These are phyloP conservation scores for Blastomussa wellsi DNA, from an alignment of 92 coral and sea anemone genomes.

Conservation along the genomic window DNA sequence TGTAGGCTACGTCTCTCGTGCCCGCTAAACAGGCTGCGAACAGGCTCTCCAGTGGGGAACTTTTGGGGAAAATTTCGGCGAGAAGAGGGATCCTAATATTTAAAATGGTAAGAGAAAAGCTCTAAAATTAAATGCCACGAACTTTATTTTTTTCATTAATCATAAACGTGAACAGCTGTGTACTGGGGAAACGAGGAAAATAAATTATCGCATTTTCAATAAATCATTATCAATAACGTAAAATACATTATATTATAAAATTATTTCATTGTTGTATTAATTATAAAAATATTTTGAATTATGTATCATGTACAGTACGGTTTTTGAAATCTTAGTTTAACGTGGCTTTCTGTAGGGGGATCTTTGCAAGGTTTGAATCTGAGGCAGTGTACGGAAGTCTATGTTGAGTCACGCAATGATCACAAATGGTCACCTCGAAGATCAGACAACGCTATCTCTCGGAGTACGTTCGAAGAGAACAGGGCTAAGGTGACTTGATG, in stretches of 20 bases:
- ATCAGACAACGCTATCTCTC: too few relatives aligned
- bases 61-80: too few relatives aligned
- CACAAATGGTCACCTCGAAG: background rate
- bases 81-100: background rate
- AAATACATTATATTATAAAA: background rate
- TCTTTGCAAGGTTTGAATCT: too few relatives aligned
- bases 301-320: too few relatives aligned
- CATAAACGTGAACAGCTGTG: background rate
- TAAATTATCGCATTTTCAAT: background rate
- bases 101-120: background rate
- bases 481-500: too few relatives aligned
- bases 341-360: too few relatives aligned
- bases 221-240: background rate
- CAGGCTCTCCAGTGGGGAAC: too few relatives aligned
- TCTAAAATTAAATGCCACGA: background rate
- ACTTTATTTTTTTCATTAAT: too few relatives aligned
- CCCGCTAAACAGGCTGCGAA: too few relatives aligned
- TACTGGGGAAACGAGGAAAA: background rate
- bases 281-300: background rate
- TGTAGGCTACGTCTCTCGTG: too few relatives aligned
- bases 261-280: background rate
- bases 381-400: too few relatives aligned
- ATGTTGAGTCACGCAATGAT: background rate
- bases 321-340: too few relatives aligned
- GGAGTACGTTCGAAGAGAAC: background rate